phyloP scores from a whole-genome alignment of 2,797 vertebrate genomes.

The Nyctalus aviator region DNA sequence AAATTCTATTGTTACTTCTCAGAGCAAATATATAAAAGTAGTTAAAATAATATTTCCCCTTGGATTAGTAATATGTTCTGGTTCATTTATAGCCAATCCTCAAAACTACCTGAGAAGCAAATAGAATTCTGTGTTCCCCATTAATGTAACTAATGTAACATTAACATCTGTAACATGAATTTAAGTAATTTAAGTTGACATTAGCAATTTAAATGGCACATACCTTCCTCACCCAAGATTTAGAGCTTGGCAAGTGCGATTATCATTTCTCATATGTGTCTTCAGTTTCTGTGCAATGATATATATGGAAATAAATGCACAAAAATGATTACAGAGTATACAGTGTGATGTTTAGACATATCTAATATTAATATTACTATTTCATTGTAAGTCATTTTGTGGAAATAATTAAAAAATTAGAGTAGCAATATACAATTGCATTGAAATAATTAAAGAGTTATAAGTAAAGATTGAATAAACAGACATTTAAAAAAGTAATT shows the following conservation, averaged over 20 bases:
- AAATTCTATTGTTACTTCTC: background rate
- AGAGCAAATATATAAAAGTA: background rate
- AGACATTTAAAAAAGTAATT: background rate
- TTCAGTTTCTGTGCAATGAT: background rate
- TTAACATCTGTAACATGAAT: background rate
- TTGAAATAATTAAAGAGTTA: background rate
- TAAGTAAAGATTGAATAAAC: background rate
- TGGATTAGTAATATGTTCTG: background rate
- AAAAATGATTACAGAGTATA: background rate
- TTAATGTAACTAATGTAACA: background rate
- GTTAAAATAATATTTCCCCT: background rate
- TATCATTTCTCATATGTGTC: constrained; percentile 17
- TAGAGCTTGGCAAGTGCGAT: background rate
- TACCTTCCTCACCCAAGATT: background rate
- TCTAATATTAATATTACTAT: background rate
- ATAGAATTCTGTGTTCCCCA: background rate
- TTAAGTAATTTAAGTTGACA: constrained; percentile 13
- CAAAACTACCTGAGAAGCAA: constrained; percentile 18
- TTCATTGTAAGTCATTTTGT: background rate
- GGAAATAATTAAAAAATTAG: constrained; percentile 8
- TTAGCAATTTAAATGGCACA: background rate
- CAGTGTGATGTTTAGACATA: background rate
- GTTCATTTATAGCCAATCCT: background rate
- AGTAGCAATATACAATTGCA: background rate
- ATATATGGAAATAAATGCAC: background rate